These are phyloP conservation scores for Brotula barbata DNA, from an alignment of 2,797 vertebrate species.

Conservation along the genomic window DNA sequence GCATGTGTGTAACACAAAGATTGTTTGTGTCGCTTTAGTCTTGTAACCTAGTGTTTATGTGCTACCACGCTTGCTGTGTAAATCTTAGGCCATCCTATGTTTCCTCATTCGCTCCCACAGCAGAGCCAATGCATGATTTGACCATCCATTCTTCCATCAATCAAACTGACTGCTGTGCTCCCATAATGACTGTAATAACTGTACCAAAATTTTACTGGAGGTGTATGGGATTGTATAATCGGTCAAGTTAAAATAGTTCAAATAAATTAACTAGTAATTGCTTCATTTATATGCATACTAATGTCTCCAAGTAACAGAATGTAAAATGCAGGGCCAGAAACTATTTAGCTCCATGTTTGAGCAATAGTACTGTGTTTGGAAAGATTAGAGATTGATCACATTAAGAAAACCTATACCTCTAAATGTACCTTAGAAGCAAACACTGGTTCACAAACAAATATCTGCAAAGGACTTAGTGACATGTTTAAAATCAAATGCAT, in stretches of 20 bases:
- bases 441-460: conserved; percentile 7
- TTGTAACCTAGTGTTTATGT: no score
- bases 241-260: conserved; percentile 1
- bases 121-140: conserved; percentile 18
- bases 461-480: conserved; percentile 10
- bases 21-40: no score
- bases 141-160: conserved; percentile 43
- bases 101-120: conserved; percentile 20
- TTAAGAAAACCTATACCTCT: neutral
- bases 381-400: neutral
- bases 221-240: conserved; percentile 15
- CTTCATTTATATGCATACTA: conserved; percentile 31
- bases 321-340: neutral
- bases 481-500: conserved; percentile 30
- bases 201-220: conserved; percentile 23
- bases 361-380: neutral
- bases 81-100: no score
- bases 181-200: conserved; percentile 42
- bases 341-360: conserved; percentile 1
- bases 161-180: conserved; percentile 33
- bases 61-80: no score
- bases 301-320: neutral
- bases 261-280: conserved; percentile 23
- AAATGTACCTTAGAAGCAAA: conserved; percentile 7
- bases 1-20: conserved; percentile 8